phyloP scores from a whole-genome alignment of 2,888 invertebrate genomes.

The Lamellibrachia columna region DNA sequence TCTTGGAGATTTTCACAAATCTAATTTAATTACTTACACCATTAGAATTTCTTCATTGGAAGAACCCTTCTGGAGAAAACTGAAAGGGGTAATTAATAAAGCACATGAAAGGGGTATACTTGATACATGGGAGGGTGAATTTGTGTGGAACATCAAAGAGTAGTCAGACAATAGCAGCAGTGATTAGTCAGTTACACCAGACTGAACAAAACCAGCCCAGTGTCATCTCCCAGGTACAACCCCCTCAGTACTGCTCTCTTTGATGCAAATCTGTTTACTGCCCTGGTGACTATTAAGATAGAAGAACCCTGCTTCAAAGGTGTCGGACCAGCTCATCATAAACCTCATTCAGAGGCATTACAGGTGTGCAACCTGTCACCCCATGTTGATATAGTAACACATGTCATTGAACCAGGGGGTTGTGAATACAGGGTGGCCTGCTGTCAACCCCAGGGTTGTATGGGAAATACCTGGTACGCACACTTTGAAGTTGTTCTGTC shows the following conservation, averaged over 20 bases:
- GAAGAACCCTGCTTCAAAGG: not conserved
- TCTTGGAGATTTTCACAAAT: not conserved
- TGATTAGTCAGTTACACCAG: slow-evolving; percentile 6
- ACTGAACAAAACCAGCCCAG: not conserved
- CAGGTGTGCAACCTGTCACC: not conserved
- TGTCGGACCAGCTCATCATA: not conserved
- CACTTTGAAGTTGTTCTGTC: not conserved
- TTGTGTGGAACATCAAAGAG: not conserved
- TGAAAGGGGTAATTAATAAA: not conserved
- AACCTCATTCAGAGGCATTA: slow-evolving; percentile 9
- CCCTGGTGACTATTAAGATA: not conserved
- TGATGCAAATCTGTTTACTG: slow-evolving; percentile 4
- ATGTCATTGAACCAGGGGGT: not conserved
- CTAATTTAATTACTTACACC: not conserved
- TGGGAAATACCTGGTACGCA: not conserved
- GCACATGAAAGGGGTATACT: not conserved
- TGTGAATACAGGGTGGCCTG: not conserved
- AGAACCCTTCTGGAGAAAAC: not conserved
- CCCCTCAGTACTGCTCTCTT: not conserved
- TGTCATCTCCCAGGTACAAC: not conserved
- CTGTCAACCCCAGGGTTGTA: not conserved
- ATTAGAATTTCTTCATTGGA: not conserved
- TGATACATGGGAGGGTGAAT: not conserved
- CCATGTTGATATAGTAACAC: not conserved
- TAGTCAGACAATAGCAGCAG: not conserved